These are phyloP conservation scores for Chelonus insularis DNA, from an alignment of 1,140 invertebrate genomes.

Conservation along the genomic window DNA sequence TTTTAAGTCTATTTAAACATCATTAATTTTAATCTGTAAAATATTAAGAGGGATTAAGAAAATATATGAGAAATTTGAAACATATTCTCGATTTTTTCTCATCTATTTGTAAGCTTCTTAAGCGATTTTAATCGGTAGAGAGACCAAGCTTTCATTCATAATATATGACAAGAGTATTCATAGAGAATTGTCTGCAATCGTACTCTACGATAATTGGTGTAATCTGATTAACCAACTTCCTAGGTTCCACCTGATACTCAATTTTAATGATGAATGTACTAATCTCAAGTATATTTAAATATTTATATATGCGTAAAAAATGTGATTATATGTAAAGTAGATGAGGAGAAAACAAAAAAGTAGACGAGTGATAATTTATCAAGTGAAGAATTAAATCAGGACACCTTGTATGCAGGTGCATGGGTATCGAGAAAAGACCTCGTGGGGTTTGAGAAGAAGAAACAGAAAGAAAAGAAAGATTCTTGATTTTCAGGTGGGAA, in stretches of 20 bases:
- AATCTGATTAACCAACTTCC: constrained; percentile 21
- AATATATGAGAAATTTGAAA: no score
- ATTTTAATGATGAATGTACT: background rate
- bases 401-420: constrained; percentile 14
- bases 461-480: background rate
- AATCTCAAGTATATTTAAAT: background rate
- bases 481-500: constrained; percentile 15
- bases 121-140: constrained; percentile 39
- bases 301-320: no score
- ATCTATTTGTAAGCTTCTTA: constrained; percentile 35
- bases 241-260: background rate
- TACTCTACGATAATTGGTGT: constrained; percentile 19
- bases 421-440: background rate
- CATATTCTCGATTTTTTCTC: no score
- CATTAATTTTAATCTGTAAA: no score
- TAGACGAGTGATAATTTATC: background rate
- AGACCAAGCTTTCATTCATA: background rate
- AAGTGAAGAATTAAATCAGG: background rate
- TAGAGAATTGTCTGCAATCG: background rate
- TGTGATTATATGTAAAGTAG: no score
- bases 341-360: background rate
- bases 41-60: no score
- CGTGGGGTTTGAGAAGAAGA: background rate
- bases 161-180: background rate
- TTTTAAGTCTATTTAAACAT: no score